These are phyloP conservation scores for Clarias pachynema DNA, from an alignment of 2,797 vertebrate genomes.

Conservation along the genomic window DNA sequence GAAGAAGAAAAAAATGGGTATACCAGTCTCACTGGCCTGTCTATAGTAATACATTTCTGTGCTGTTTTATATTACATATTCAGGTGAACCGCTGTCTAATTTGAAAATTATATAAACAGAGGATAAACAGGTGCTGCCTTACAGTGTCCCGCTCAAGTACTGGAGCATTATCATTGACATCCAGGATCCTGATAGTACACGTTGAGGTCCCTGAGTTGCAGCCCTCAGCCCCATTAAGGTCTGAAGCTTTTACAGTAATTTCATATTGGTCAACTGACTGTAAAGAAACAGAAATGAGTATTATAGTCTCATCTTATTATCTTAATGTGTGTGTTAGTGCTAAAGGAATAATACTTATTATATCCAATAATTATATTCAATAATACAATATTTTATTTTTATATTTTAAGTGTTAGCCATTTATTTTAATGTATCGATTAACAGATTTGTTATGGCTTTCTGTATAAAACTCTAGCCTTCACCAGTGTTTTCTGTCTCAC, in stretches of 20 bases:
- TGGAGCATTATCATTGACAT: conserved; percentile 92
- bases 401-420: neutral
- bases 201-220: conserved; percentile 68
- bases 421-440: neutral
- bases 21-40: neutral
- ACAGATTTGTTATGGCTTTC: neutral
- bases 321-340: neutral
- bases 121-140: conserved; percentile 38
- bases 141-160: conserved; percentile 68
- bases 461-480: neutral
- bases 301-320: neutral
- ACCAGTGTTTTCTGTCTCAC: conserved; percentile 65
- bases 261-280: conserved; percentile 72
- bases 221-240: conserved; percentile 68
- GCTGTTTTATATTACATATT: conserved; percentile 3
- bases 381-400: no score
- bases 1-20: neutral
- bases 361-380: no score
- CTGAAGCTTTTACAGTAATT: conserved; percentile 79
- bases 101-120: neutral
- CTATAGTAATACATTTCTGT: conserved; percentile 5
- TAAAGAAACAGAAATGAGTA: conserved; percentile 42
- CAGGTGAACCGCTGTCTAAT: neutral
- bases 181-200: conserved; percentile 78
- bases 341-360: no score